Percentiles rank a stretch among this genome's conserved stretches.
phyloP scores from a whole-genome alignment of 2,888 invertebrate species.

The Agrotis clavis region DNA sequence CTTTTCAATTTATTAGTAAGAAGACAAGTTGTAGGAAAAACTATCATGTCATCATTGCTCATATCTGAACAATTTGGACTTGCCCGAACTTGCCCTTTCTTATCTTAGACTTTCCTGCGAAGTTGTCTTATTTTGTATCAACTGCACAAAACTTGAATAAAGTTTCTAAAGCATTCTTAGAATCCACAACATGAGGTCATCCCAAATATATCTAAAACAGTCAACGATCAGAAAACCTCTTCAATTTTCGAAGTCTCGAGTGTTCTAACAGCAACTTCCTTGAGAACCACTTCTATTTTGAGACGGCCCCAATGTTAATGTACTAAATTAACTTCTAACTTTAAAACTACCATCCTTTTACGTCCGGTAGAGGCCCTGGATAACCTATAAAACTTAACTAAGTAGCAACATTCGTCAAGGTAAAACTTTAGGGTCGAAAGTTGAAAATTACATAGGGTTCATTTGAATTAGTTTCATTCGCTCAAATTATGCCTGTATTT shows the following conservation, averaged over 20 bases:
- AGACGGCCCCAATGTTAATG: constrained; percentile 47
- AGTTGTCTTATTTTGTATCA: constrained; percentile 2
- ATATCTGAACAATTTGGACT: background rate
- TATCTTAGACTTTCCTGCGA: background rate
- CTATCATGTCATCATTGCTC: background rate
- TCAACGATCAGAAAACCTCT: constrained; percentile 32
- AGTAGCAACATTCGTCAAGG: constrained; percentile 39
- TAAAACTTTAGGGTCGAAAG: constrained; percentile 40
- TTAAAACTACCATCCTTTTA: constrained; percentile 26
- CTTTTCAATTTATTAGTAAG: no score
- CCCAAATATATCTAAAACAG: constrained; percentile 33
- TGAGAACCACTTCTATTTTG: constrained; percentile 35
- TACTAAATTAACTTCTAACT: constrained; percentile 51
- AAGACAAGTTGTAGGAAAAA: background rate
- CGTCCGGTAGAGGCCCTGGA: constrained; percentile 35
- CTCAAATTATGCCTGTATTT: constrained; percentile 38
- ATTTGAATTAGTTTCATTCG: constrained; percentile 47
- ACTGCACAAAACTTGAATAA: constrained; percentile 9
- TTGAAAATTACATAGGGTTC: constrained; percentile 54
- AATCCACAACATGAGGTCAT: constrained; percentile 25
- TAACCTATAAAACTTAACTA: constrained; percentile 54
- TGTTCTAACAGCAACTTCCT: constrained; percentile 24
- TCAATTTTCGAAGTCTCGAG: constrained; percentile 24
- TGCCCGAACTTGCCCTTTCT: background rate
- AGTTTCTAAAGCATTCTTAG: constrained; percentile 11